These are phyloP conservation scores for Flabesymbios commensalis DNA, from an alignment of 2,888 invertebrate species.

Conservation along the genomic window DNA sequence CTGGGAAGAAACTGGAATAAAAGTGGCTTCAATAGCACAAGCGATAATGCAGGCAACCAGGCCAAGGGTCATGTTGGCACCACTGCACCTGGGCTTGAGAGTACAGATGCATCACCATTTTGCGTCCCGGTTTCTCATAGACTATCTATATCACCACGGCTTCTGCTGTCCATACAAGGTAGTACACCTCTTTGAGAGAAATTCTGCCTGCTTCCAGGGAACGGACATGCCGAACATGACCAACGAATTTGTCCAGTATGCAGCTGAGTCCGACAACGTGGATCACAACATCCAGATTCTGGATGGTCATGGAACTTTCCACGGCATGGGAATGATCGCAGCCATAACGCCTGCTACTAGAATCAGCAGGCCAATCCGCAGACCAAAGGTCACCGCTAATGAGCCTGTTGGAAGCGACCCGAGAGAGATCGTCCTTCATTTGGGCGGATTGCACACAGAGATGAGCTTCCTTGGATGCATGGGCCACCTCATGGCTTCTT, in stretches of 20 bases:
- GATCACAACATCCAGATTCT: constrained; percentile 8
- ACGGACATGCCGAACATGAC: constrained; percentile 8
- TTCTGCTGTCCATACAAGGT: constrained; percentile 34
- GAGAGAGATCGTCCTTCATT: constrained; percentile 18
- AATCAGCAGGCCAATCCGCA: too few relatives aligned
- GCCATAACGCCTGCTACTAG: not conserved
- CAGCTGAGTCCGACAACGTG: not conserved
- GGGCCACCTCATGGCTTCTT: constrained; percentile 18
- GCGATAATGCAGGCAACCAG: constrained; percentile 35
- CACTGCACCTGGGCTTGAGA: constrained; percentile 34
- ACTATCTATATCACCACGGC: constrained; percentile 36
- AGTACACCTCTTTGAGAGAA: constrained; percentile 12
- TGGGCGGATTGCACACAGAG: constrained; percentile 29
- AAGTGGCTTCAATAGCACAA: constrained; percentile 35
- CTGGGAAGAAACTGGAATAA: too few relatives aligned
- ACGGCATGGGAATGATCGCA: constrained; percentile 2
- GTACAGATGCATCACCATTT: constrained; percentile 35
- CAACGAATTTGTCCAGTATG: constrained; percentile 14
- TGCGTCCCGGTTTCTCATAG: constrained; percentile 35
- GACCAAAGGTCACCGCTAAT: constrained; percentile 14
- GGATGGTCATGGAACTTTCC: constrained; percentile 16
- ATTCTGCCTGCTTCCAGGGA: constrained; percentile 1
- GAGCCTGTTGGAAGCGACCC: constrained; percentile 17
- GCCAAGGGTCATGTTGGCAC: constrained; percentile 31
- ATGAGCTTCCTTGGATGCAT: constrained; percentile 39